A percentile compares a stretch with the other conserved stretches of the same genome.
phyloP scores from a whole-genome alignment of 2,113 vertebrate genomes.

The Lasiurus borealis region DNA sequence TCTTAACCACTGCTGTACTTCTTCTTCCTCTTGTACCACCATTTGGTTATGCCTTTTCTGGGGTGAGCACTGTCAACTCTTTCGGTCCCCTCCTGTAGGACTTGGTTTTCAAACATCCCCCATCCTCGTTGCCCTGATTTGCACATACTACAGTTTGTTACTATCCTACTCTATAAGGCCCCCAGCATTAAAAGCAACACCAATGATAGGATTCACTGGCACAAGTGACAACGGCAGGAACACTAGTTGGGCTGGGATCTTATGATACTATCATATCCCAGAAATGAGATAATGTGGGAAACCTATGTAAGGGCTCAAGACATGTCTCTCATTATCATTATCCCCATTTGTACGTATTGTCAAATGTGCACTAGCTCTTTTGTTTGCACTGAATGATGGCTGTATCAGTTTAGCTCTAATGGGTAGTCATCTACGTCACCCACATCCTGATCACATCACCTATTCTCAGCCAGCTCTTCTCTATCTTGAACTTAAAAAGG shows the following conservation, averaged over 20 bases:
- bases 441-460: not conserved
- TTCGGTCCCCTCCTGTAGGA: not conserved
- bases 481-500: not conserved
- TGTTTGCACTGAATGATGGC: not conserved
- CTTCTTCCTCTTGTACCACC: not conserved
- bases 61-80: not conserved
- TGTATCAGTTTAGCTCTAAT: not conserved
- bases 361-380: not conserved
- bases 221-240: not conserved
- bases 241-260: not conserved
- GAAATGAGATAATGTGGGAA: not conserved
- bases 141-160: not conserved
- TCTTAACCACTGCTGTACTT: not conserved
- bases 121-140: not conserved
- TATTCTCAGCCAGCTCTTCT: not conserved
- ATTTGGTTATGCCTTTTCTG: not conserved
- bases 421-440: not conserved
- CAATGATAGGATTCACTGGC: not conserved
- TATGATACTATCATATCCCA: not conserved
- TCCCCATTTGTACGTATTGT: not conserved
- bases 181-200: not conserved
- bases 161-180: not conserved
- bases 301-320: not conserved
- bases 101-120: not conserved
- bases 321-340: not conserved